These are phyloP conservation scores for Adrianichthys oophorus DNA, from an alignment of 2,797 vertebrate genomes.

Conservation along the genomic window DNA sequence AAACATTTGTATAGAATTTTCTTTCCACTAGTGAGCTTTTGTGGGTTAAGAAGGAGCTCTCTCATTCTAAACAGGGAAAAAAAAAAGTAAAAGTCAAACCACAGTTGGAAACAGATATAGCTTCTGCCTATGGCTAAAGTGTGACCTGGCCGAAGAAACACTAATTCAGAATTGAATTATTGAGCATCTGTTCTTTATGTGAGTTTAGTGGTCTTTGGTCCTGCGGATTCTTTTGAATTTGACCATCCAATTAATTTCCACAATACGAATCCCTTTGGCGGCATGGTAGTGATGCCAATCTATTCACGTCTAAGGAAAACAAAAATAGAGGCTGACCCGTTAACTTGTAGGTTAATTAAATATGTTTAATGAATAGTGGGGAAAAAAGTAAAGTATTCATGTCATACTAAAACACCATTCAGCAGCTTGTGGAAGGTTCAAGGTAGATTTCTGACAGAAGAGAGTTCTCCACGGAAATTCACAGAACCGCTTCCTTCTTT, in stretches of 20 bases:
- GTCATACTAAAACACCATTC: neutral
- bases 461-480: neutral
- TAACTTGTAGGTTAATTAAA: constrained; percentile 21
- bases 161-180: neutral
- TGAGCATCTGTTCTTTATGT: neutral
- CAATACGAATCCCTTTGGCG: neutral
- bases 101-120: no score
- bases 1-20: no score
- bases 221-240: neutral
- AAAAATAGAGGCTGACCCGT: constrained; percentile 9
- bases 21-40: no score
- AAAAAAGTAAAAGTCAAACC: no score
- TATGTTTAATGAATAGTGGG: neutral
- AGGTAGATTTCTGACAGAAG: neutral
- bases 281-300: neutral
- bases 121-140: neutral
- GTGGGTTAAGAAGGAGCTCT: no score
- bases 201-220: neutral
- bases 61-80: no score
- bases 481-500: neutral
- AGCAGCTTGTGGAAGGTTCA: neutral
- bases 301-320: neutral
- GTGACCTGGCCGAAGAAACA: neutral
- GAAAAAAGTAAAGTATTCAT: neutral
- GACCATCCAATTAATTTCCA: neutral